Percentiles rank a stretch among this genome's conserved stretches.
These are phyloP conservation scores for Trochalopteron elliotii DNA, from an alignment of 2,113 vertebrate genomes.

Conservation along the genomic window DNA sequence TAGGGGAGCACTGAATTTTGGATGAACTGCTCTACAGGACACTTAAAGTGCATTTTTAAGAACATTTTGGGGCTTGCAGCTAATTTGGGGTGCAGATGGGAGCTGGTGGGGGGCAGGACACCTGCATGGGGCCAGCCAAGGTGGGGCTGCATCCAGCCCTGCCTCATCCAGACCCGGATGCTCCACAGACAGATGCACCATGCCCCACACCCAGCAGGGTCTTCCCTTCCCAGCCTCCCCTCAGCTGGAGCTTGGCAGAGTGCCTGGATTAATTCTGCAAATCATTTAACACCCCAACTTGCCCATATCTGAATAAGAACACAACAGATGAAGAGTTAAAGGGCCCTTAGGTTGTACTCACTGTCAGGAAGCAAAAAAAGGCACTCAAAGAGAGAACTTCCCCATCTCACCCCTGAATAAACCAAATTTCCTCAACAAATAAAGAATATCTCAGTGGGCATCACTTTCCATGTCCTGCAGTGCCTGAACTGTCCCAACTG, in stretches of 20 bases:
- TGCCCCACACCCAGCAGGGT: neutral
- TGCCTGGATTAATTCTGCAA: neutral
- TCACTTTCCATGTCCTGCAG: neutral
- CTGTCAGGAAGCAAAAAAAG: neutral
- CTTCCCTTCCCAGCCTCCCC: neutral
- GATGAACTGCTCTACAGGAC: neutral
- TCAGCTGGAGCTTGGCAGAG: neutral
- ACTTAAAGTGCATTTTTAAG: neutral
- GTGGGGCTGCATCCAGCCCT: neutral
- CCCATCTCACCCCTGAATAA: neutral
- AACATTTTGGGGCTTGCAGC: neutral
- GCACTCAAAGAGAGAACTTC: neutral
- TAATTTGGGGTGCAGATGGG: neutral
- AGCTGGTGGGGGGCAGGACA: neutral
- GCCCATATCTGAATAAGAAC: neutral
- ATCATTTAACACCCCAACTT: neutral
- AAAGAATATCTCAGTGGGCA: neutral
- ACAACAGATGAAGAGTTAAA: neutral
- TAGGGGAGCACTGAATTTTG: neutral
- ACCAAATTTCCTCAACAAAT: neutral
- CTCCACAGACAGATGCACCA: neutral
- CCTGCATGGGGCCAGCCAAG: neutral
- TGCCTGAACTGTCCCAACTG: neutral
- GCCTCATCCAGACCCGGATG: neutral
- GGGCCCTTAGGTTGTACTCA: neutral